These are phyloP conservation scores for Sinopyrophorus schimmeli DNA, from an alignment of 2,888 invertebrate genomes.

Conservation along the genomic window DNA sequence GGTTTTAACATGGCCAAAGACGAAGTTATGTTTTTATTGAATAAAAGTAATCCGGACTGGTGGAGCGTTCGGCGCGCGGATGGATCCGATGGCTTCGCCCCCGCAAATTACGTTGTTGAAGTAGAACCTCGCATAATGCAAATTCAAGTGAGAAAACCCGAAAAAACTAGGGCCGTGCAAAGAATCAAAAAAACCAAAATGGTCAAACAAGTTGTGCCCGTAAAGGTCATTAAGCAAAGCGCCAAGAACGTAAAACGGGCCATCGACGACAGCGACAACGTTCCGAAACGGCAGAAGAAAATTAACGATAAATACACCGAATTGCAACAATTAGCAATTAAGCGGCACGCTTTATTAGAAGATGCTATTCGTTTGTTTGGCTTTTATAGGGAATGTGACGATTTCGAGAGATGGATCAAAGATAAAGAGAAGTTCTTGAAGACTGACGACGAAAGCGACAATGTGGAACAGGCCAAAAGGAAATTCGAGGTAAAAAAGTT, in stretches of 20 bases:
- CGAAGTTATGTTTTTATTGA: conserved; percentile 87
- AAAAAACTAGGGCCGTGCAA: conserved; percentile 79
- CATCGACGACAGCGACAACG: conserved; percentile 70
- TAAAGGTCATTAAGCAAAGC: conserved; percentile 59
- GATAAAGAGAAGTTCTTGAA: conserved; percentile 90
- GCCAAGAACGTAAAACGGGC: conserved; percentile 53
- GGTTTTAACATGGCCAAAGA: conserved; percentile 91
- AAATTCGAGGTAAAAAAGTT: conserved; percentile 77
- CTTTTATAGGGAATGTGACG: conserved; percentile 96
- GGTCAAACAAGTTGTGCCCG: conserved; percentile 83
- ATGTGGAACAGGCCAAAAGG: conserved; percentile 89
- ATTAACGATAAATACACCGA: conserved; percentile 83
- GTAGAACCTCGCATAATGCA: conserved; percentile 84
- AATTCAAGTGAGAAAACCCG: conserved; percentile 80
- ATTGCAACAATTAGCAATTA: conserved; percentile 76
- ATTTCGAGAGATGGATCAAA: conserved; percentile 96
- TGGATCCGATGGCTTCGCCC: conserved; percentile 94
- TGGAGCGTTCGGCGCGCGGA: conserved; percentile 94
- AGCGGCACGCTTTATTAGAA: conserved; percentile 81
- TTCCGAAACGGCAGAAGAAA: conserved; percentile 76
- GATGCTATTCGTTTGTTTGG: conserved; percentile 91
- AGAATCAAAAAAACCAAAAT: conserved; percentile 89
- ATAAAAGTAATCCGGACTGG: conserved; percentile 97
- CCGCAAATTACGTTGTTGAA: conserved; percentile 94
- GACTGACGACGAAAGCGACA: conserved; percentile 81